Conservation (phyloP, 1,140 invertebrate species). For the Adoxophyes honmai region DNA sequence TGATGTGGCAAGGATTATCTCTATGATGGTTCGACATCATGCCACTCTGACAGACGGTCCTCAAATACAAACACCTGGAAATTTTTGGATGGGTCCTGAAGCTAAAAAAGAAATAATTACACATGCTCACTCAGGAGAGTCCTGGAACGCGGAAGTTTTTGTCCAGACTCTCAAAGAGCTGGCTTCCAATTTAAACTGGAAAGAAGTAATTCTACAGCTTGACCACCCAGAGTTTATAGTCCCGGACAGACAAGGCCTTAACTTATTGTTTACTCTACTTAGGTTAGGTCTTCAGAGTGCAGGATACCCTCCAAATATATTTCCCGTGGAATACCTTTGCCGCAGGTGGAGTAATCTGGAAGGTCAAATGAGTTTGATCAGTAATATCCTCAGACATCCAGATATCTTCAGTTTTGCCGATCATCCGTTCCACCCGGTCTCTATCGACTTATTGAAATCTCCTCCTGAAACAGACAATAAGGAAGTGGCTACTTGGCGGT, state of each 20-base stretch:
- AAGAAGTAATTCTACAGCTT: constrained; percentile 92
- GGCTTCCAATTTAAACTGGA: constrained; percentile 92
- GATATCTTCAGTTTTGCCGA: constrained; percentile 97
- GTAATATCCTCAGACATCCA: constrained; percentile 91
- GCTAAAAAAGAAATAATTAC: constrained; percentile 65
- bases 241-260: constrained; percentile 90
- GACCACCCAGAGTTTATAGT: constrained; percentile 94
- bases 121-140: constrained; percentile 56
- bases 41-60: constrained; percentile 83
- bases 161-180: constrained; percentile 93
- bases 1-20: constrained; percentile 89
- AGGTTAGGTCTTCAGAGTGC: constrained; percentile 87
- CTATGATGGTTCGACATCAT: constrained; percentile 91
- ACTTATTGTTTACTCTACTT: constrained; percentile 88
- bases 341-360: constrained; percentile 95
- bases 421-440: constrained; percentile 90
- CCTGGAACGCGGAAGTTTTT: constrained; percentile 96
- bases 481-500: constrained; percentile 94
- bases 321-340: constrained; percentile 94
- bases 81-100: constrained; percentile 78
- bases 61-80: constrained; percentile 80
- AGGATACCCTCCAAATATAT: constrained; percentile 84
- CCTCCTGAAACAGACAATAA: constrained; percentile 95
- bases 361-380: constrained; percentile 93
- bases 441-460: constrained; percentile 93